Evolutionary conservation across 2,113 vertebrate genomes (phyloP), one percentile per base, ranked within the genome.

Genomic region (Phoxinus phoxinus): DNA sequence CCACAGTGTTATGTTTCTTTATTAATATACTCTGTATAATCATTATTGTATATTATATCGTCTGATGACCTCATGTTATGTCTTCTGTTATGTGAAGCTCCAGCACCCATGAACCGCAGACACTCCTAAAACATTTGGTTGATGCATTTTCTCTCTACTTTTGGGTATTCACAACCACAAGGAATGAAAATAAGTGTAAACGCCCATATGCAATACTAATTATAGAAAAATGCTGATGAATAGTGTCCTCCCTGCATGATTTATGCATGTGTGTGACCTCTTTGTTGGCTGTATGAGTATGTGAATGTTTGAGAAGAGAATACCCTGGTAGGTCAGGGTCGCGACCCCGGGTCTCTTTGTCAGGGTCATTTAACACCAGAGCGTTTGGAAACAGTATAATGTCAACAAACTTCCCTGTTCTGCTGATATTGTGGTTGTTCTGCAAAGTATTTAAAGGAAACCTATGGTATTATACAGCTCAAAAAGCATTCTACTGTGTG

Each of bases 241-340:
- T 15, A 59, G n/a, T 25, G 7, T 41, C 21, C 58, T 80, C 12
- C 35, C n/a, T 1, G 78, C n/a, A 27, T 80, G 78, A 27, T 46
- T 61, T 63, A 37, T 17, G 30, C 12, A 23, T 41, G 32, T 78
- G 23, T 8, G 12, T 80, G 58, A 80, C 35, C 77, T 44, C 37
- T 44, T 65, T 46, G 58, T 80, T 63, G 37, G 35, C 21, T 41
- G 15, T 46, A 10, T 30, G 78, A 63, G 41, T 63, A 30, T 44
- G 37, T 80, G 58, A 41, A 19, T 63, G 77, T 21, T 61, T 63
- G 58, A 81, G 58, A 80, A 80, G 56, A 80, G 37, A 81, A 81
- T 30, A 30, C 12, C 12, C 76, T 41, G 53, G 53, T 25, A 37
- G 78, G 58, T 63, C 58, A 41, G 32, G 35, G 58, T 3, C 4